These are phyloP conservation scores for Actinemys pallida DNA, from an alignment of 2,113 vertebrate species.

Conservation along the genomic window DNA sequence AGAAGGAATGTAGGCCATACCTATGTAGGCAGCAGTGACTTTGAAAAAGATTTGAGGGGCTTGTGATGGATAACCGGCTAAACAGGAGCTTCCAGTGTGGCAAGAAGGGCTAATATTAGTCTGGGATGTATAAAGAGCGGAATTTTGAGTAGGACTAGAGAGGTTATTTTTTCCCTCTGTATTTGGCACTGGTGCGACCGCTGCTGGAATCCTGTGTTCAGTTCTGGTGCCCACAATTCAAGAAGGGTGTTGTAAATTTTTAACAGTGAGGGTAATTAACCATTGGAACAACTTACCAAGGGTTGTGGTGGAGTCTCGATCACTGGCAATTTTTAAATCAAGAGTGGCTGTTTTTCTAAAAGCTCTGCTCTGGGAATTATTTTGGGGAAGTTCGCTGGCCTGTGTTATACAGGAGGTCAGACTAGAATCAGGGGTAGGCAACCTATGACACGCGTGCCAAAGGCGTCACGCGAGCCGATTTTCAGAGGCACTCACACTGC, in stretches of 20 bases:
- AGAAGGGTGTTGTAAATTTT: not conserved
- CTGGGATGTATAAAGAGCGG: not conserved
- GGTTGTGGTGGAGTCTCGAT: too few relatives aligned
- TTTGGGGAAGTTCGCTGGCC: too few relatives aligned
- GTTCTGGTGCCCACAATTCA: not conserved
- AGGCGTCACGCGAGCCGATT: too few relatives aligned
- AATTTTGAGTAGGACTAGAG: not conserved
- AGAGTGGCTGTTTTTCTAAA: too few relatives aligned
- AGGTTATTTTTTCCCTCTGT: not conserved
- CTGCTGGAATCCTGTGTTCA: not conserved
- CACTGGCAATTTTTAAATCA: too few relatives aligned
- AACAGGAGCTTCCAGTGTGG: not conserved
- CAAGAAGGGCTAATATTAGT: not conserved
- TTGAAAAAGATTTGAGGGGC: not conserved
- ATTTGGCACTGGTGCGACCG: not conserved
- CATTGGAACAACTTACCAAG: too few relatives aligned
- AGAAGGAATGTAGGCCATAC: not conserved
- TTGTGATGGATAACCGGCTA: not conserved
- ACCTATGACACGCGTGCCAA: too few relatives aligned
- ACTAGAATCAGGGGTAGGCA: too few relatives aligned
- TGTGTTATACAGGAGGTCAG: too few relatives aligned
- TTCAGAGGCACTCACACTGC: too few relatives aligned
- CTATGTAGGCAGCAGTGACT: not conserved
- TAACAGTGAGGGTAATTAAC: not conserved
- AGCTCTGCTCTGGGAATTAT: too few relatives aligned